A percentile compares a stretch with the other conserved stretches of the same genome.
Conservation (phyloP, 2,888 invertebrate genomes). For the Rhamnusium bicolor region DNA sequence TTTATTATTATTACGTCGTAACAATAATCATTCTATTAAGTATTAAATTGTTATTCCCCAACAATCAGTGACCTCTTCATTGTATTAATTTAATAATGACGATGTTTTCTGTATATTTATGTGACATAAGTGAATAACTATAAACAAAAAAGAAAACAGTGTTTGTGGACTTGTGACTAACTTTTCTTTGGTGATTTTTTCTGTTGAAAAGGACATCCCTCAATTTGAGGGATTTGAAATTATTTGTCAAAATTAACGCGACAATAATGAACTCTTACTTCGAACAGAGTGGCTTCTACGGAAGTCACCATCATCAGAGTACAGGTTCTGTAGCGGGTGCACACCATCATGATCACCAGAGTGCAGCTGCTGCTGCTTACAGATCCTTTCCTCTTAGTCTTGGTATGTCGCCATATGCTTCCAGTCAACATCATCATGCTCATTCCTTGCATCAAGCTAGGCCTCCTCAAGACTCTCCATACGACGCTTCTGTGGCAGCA, state of each 20-base stretch:
- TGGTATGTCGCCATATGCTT: constrained; percentile 88
- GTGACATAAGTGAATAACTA: constrained; percentile 50
- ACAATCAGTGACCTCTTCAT: constrained; percentile 45
- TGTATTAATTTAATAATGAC: constrained; percentile 44
- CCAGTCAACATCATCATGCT: constrained; percentile 80
- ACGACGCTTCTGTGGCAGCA: constrained; percentile 91
- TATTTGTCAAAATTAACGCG: constrained; percentile 64
- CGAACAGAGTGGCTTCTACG: constrained; percentile 96
- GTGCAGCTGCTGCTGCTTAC: constrained; percentile 82
- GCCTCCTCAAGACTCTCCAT: constrained; percentile 91
- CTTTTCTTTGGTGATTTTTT: constrained; percentile 44
- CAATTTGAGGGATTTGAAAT: constrained; percentile 58
- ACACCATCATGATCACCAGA: constrained; percentile 79
- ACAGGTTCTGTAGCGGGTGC: constrained; percentile 77
- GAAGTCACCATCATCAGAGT: constrained; percentile 89
- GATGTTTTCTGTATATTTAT: constrained; percentile 49
- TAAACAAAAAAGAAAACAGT: constrained; percentile 38
- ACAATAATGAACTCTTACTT: constrained; percentile 94
- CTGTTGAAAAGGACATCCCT: constrained; percentile 57
- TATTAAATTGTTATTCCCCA: constrained; percentile 51
- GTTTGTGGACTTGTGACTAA: constrained; percentile 53
- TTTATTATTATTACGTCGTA: constrained; percentile 68
- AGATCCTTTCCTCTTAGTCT: constrained; percentile 90
- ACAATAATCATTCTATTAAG: constrained; percentile 69
- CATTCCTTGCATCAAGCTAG: constrained; percentile 82